Evolutionary conservation across 2,888 invertebrate genomes (phyloP).

Genomic region (Aspidiotus destructor): DNA sequence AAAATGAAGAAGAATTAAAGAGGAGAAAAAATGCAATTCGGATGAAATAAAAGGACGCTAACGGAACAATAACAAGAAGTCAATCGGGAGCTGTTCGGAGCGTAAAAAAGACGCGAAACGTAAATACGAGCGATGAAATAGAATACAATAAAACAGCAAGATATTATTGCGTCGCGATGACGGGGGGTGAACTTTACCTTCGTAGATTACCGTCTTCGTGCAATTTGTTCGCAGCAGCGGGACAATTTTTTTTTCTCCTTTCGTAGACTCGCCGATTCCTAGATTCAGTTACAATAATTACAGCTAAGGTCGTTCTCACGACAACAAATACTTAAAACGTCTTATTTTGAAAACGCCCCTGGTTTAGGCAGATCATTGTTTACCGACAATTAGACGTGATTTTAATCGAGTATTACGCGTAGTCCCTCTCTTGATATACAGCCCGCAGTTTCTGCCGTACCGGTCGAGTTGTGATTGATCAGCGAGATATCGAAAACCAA

Average conservation of each 20-base stretch:
- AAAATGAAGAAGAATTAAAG: conserved; percentile 4
- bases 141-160: conserved; percentile 32
- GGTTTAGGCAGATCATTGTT: conserved; percentile 29
- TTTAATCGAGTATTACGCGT: too few species aligned
- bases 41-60: conserved; percentile 31
- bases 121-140: conserved; percentile 27
- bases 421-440: too few species aligned
- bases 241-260: conserved; percentile 26
- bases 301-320: conserved; percentile 29
- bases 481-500: too few species aligned
- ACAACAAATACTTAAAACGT: conserved; percentile 33
- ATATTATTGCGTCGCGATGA: conserved; percentile 29
- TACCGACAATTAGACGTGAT: conserved; percentile 6
- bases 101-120: conserved; percentile 17
- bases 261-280: conserved; percentile 19
- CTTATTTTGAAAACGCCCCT: conserved; percentile 28
- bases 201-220: conserved; percentile 26
- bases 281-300: conserved; percentile 33
- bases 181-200: conserved; percentile 16
- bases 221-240: conserved; percentile 33
- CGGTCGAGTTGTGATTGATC: too few species aligned
- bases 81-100: conserved; percentile 31
- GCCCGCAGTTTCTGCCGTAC: too few species aligned
- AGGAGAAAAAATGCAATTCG: conserved; percentile 3
- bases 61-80: conserved; percentile 33